Conservation (phyloP, 2,113 vertebrate species). For the Theristicus caerulescens region DNA sequence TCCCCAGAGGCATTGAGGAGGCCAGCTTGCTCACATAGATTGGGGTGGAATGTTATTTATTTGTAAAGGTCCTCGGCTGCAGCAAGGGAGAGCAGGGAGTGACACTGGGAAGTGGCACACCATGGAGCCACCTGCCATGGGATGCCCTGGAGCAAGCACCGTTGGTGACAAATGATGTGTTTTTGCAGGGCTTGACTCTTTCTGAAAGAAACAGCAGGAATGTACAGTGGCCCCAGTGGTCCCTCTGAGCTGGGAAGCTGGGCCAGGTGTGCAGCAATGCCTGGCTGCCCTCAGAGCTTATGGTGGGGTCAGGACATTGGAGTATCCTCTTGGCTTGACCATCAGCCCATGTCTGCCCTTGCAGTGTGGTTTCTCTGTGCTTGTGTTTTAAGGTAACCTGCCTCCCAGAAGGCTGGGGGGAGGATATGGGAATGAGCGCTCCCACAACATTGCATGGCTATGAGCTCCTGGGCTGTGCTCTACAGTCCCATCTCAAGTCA, state of each 20-base stretch:
- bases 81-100: not conserved
- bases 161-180: too few species aligned
- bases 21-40: not conserved
- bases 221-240: accelerated
- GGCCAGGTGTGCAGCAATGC: not conserved
- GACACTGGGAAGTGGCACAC: not conserved
- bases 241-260: not conserved
- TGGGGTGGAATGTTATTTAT: not conserved
- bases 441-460: not conserved
- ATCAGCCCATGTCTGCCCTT: too few species aligned
- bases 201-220: not conserved
- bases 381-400: not conserved
- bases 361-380: not conserved
- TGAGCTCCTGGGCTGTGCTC: not conserved
- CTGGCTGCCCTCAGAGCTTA: not conserved
- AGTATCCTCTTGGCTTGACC: not conserved
- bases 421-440: not conserved
- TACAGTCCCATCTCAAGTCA: not conserved
- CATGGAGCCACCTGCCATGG: not conserved
- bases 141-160: not conserved
- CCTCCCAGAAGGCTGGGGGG: not conserved
- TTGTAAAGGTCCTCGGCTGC: not conserved
- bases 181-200: not conserved
- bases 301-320: not conserved
- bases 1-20: accelerated